Evolutionary conservation across 92 coral and sea anemone genomes (phyloP).

Genomic region (Pocillopora meandrina): DNA sequence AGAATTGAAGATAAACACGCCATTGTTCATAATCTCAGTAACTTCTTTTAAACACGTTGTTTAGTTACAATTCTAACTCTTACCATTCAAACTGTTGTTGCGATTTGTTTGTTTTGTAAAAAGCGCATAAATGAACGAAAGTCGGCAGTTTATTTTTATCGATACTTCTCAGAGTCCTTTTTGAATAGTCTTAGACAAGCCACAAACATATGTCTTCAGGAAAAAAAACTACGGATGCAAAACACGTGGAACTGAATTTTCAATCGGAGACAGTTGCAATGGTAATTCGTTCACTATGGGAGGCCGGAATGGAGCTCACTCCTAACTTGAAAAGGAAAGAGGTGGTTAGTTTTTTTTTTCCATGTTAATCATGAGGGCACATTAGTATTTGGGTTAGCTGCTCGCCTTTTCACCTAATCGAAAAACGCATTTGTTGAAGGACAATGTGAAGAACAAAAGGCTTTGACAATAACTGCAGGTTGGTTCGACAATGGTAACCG

Average conservation of each 20-base stretch:
- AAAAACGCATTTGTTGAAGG: slow-evolving; percentile 19
- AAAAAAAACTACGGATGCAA: not conserved
- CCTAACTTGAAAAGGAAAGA: not conserved
- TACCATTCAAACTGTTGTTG: not conserved
- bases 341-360: not conserved
- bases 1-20: slow-evolving; percentile 3
- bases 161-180: not conserved
- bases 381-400: not conserved
- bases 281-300: no score
- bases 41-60: slow-evolving; percentile 28
- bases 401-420: slow-evolving; percentile 14
- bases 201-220: not conserved
- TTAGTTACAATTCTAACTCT: slow-evolving; percentile 22
- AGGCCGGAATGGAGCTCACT: no score
- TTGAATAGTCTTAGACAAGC: not conserved
- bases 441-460: slow-evolving; percentile 16
- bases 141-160: not conserved
- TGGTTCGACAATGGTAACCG: slow-evolving; percentile 6
- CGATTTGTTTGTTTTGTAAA: slow-evolving; percentile 15
- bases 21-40: slow-evolving; percentile 7
- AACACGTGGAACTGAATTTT: not conserved
- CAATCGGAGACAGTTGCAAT: no score
- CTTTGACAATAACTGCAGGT: slow-evolving; percentile 30
- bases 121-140: slow-evolving; percentile 12
- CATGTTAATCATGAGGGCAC: not conserved